Percentiles rank a stretch among this genome's conserved stretches.
Conservation (phyloP, 1,140 invertebrate genomes). For the Halictus rubicundus region DNA sequence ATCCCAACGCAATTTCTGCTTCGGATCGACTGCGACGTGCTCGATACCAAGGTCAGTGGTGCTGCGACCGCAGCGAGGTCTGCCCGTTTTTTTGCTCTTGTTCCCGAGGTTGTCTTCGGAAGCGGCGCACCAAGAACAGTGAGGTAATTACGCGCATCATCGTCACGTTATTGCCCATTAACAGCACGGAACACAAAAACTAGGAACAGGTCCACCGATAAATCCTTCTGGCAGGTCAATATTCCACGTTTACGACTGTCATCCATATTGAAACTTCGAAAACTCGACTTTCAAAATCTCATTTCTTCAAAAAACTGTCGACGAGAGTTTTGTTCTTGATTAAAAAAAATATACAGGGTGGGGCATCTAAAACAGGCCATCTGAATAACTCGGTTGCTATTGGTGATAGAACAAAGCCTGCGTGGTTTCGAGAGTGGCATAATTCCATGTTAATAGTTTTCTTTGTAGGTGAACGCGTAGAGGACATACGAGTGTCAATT, state of each 20-base stretch:
- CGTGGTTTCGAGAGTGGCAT: no score
- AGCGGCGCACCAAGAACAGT: conserved; percentile 26
- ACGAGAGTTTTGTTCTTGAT: no score
- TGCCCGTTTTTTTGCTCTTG: conserved; percentile 42
- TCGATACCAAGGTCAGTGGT: conserved; percentile 57
- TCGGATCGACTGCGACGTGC: conserved; percentile 35
- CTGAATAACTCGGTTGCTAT: no score
- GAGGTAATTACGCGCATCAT: conserved; percentile 58
- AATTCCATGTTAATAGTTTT: no score
- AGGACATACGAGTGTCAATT: no score
- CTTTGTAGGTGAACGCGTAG: no score
- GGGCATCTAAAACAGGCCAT: no score
- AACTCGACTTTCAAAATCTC: no score
- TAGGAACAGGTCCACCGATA: conserved; percentile 32
- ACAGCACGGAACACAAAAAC: conserved; percentile 35
- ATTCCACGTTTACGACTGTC: neutral
- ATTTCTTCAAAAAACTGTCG: no score
- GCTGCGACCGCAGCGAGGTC: conserved; percentile 46
- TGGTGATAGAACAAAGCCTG: no score
- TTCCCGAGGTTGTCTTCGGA: conserved; percentile 31
- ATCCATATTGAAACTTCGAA: no score
- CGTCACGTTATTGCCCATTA: conserved; percentile 59
- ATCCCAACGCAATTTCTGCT: conserved; percentile 43
- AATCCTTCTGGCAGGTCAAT: conserved; percentile 46
- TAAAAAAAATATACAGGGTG: no score